A percentile compares a stretch with the other conserved stretches of the same genome.
These are phyloP conservation scores for Sebastes itinus DNA, from an alignment of 2,797 vertebrate species.

Conservation along the genomic window DNA sequence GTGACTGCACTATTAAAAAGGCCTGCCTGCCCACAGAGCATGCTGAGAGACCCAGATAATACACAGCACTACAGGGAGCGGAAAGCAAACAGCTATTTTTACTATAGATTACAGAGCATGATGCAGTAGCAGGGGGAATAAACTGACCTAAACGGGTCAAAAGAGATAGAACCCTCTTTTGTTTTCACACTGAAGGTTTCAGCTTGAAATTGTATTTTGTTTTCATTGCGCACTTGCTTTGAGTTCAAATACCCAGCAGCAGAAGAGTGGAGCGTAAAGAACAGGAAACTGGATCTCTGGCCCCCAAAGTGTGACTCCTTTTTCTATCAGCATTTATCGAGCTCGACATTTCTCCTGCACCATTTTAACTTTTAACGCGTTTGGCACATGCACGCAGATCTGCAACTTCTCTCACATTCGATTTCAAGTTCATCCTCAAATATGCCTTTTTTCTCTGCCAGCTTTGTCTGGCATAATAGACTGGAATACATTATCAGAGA, in stretches of 20 bases:
- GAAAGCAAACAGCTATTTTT: constrained; percentile 37
- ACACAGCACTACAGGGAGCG: constrained; percentile 29
- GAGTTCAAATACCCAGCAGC: background rate
- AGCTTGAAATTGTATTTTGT: background rate
- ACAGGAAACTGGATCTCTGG: background rate
- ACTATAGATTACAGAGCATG: constrained; percentile 52
- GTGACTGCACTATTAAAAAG: constrained; percentile 67
- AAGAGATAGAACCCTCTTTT: constrained; percentile 13
- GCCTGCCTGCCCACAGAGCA: constrained; percentile 30
- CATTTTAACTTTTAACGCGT: constrained; percentile 31
- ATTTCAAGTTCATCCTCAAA: constrained; percentile 43
- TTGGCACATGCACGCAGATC: constrained; percentile 16
- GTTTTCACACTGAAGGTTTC: constrained; percentile 27
- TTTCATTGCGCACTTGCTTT: background rate
- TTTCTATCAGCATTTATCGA: constrained; percentile 12
- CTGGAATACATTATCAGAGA: constrained; percentile 27
- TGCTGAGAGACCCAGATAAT: constrained; percentile 55
- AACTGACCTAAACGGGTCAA: constrained; percentile 35
- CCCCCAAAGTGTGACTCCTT: background rate
- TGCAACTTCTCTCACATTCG: constrained; percentile 28
- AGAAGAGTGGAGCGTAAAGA: background rate
- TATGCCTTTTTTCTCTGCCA: constrained; percentile 23
- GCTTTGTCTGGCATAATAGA: constrained; percentile 31
- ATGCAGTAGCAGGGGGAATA: constrained; percentile 31
- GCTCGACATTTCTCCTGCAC: constrained; percentile 5